Base-by-base conservation (phyloP, 2,888 invertebrate genomes). In the Teleogryllus oceanicus region DNA sequence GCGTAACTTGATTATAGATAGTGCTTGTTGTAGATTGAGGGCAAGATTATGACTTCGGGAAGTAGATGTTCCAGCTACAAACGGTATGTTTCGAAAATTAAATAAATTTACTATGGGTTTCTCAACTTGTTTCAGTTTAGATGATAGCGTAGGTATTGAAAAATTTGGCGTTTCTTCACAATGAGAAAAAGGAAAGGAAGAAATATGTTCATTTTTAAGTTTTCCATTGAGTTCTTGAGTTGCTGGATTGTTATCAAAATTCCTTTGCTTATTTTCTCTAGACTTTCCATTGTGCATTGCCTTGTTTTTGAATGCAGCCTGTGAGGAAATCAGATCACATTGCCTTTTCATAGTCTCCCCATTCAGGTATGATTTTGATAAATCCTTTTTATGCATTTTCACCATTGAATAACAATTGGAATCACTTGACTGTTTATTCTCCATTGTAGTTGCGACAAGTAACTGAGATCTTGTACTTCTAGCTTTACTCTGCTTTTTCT, bases 31-130 rank as follows among this genome's bases (percentile, higher is more conserved):
- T 82, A 92, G 89, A 83, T 92, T 92, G 18, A 91, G 88, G 62
- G 91, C 91, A 74, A 92, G 88, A 84, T 92, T 92, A 84, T 92
- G 89, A 83, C 92, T 92, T 1, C 90, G 92, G 11, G 90, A 88
- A 0, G 90, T 89, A 74, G 91, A 92, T 83, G 89, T 91, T 82
- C 90, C 90, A 77, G 90, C 89, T 2, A 92, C 89, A 84, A 92
- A 92, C 0, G 92, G 92, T 81, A 92, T 91, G 82, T 89, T 89
- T 37, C 88, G 86, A 80, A 88, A 87, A 82, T 88, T 87, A 83
- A 89, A 89, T 21, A 49, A 51, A 12, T 75, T 75, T 13, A 37
- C 49, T 84, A 89, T 90, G 13, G 89, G 88, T 84, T 89, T 88
- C 50, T 89, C 89, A 0, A 89, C 89, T 84, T 90, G 90, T 84